Percentiles rank a stretch among this genome's conserved stretches.
Conservation (phyloP, 2,888 invertebrate species). For the Agrochola macilenta region DNA sequence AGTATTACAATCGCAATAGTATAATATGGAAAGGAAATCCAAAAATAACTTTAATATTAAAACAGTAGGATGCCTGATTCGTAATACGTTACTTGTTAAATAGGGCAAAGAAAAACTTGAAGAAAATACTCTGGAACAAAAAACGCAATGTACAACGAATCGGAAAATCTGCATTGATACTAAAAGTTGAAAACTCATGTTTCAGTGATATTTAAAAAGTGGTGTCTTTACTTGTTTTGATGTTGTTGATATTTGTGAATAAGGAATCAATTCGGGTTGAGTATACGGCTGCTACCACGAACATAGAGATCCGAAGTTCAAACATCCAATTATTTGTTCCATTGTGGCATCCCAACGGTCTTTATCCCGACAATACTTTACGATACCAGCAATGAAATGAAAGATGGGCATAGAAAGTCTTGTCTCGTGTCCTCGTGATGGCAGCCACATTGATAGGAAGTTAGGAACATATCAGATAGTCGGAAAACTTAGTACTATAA, state of each 20-base stretch:
- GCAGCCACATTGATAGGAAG: constrained; percentile 72
- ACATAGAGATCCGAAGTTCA: constrained; percentile 13
- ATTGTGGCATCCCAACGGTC: constrained; percentile 34
- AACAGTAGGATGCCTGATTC: constrained; percentile 49
- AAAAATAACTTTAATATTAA: constrained; percentile 33
- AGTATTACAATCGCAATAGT: constrained; percentile 63
- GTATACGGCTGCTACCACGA: constrained; percentile 57
- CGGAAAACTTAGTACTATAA: constrained; percentile 88
- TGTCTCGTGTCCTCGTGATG: constrained; percentile 50
- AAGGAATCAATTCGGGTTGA: constrained; percentile 87
- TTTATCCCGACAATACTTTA: constrained; percentile 14
- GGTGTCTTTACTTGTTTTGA: constrained; percentile 89
- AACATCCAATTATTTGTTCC: constrained; percentile 13
- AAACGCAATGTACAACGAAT: constrained; percentile 64
- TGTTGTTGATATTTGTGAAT: constrained; percentile 90
- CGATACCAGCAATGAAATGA: constrained; percentile 30
- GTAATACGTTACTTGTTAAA: constrained; percentile 52
- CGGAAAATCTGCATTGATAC: constrained; percentile 65
- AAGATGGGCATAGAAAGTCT: constrained; percentile 1
- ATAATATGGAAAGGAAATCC: constrained; percentile 27
- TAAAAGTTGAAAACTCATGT: constrained; percentile 58
- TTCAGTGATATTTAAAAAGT: constrained; percentile 74
- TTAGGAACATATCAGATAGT: constrained; percentile 87
- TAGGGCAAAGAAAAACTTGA: constrained; percentile 6
- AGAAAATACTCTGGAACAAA: constrained; percentile 28